phyloP scores from a whole-genome alignment of 2,113 vertebrate genomes.

The Bostrychus sinensis region DNA sequence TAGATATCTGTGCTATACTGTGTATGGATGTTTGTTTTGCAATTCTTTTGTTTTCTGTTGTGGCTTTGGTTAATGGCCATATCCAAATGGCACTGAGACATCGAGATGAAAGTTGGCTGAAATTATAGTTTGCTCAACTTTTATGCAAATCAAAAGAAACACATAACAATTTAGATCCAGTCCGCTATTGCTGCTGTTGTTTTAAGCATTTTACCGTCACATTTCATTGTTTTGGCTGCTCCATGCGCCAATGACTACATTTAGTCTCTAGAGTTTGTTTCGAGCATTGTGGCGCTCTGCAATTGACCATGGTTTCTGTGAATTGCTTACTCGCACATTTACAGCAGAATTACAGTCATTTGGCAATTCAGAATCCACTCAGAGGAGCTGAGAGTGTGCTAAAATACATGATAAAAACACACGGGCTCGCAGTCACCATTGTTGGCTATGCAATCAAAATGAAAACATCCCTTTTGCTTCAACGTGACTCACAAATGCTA shows the following conservation, averaged over 20 bases:
- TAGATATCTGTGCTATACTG: not conserved
- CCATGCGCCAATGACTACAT: too few relatives aligned
- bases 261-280: too few relatives aligned
- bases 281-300: slow-evolving; percentile 1
- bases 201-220: too few relatives aligned
- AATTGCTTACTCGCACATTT: slow-evolving; percentile 9
- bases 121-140: too few relatives aligned
- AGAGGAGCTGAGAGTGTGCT: slow-evolving; percentile 9
- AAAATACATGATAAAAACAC: slow-evolving; percentile 9
- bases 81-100: too few relatives aligned
- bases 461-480: not conserved
- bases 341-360: slow-evolving; percentile 9
- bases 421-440: not conserved
- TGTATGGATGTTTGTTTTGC: not conserved
- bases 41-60: not conserved
- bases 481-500: not conserved
- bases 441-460: slow-evolving; percentile 1
- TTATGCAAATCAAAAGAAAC: too few relatives aligned
- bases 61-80: too few relatives aligned
- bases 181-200: too few relatives aligned
- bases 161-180: not conserved
- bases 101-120: too few relatives aligned
- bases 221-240: too few relatives aligned
- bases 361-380: slow-evolving; percentile 20
- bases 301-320: slow-evolving; percentile 13